Percentiles rank a stretch among this genome's conserved stretches.
Conservation (phyloP, 2,797 vertebrate genomes). For the Lophura swinhoii region DNA sequence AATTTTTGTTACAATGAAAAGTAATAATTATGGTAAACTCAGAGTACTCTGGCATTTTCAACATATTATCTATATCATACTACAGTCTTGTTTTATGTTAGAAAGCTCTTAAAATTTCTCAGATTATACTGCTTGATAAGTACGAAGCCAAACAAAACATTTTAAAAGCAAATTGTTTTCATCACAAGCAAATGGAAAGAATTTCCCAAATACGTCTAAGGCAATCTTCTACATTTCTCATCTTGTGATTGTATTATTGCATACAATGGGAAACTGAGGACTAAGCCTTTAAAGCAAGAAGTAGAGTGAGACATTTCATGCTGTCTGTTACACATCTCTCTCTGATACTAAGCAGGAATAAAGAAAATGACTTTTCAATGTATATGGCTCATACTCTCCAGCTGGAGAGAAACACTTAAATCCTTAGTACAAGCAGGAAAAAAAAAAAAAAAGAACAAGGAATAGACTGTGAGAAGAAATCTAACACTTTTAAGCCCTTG, state of each 20-base stretch:
- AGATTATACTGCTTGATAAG: not conserved
- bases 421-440: not conserved
- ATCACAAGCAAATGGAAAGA: not conserved
- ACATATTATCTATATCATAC: not conserved
- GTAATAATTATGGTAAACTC: not conserved
- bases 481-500: not conserved
- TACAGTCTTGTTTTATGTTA: not conserved
- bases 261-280: not conserved
- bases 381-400: not conserved
- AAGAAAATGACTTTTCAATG: not conserved
- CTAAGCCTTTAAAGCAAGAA: not conserved
- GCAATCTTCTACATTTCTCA: not conserved
- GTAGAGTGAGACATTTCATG: not conserved
- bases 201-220: not conserved
- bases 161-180: not conserved
- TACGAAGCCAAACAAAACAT: not conserved
- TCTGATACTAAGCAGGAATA: not conserved
- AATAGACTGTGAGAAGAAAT: not conserved
- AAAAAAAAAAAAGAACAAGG: not conserved
- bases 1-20: not conserved
- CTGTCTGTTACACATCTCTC: not conserved
- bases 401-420: not conserved
- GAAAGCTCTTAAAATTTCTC: not conserved
- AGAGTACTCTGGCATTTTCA: not conserved
- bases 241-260: not conserved